Percentiles rank a stretch among this genome's conserved stretches.
phyloP scores from a whole-genome alignment of 2,888 invertebrate species.

The Diabrotica balteata region DNA sequence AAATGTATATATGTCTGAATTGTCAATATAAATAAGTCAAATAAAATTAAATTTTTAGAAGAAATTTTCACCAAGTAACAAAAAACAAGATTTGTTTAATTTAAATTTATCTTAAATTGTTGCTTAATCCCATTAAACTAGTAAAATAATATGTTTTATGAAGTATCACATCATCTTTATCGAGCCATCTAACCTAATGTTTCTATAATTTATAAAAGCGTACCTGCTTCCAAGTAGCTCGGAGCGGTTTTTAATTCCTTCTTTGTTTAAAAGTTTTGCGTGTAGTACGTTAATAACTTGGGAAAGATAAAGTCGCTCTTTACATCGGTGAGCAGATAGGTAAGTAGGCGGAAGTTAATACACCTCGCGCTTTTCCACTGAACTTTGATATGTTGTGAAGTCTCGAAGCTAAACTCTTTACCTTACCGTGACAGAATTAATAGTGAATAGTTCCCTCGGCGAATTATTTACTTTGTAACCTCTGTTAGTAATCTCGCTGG shows the following conservation, averaged over 20 bases:
- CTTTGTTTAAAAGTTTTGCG: constrained; percentile 21
- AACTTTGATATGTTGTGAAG: constrained; percentile 35
- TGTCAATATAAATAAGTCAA: no score
- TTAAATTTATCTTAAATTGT: no score
- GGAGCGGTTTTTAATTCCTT: constrained; percentile 11
- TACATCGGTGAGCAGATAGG: constrained; percentile 22
- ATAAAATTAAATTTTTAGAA: no score
- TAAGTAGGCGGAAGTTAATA: constrained; percentile 33
- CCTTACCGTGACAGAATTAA: constrained; percentile 25
- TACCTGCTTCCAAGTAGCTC: neutral
- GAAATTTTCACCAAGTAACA: no score
- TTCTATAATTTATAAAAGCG: constrained; percentile 5
- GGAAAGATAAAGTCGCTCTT: constrained; percentile 20
- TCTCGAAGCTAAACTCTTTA: constrained; percentile 28
- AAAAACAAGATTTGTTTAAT: no score
- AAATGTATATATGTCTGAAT: no score
- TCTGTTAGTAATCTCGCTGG: constrained; percentile 11
- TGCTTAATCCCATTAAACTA: no score
- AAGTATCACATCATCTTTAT: no score
- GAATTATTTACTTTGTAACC: constrained; percentile 26
- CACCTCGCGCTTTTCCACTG: constrained; percentile 30
- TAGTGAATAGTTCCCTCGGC: constrained; percentile 26
- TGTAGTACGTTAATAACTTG: constrained; percentile 21
- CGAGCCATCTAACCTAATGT: neutral
- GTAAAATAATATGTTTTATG: no score